phyloP scores from a whole-genome alignment of 1,140 invertebrate genomes.

The Mercenaria mercenaria region DNA sequence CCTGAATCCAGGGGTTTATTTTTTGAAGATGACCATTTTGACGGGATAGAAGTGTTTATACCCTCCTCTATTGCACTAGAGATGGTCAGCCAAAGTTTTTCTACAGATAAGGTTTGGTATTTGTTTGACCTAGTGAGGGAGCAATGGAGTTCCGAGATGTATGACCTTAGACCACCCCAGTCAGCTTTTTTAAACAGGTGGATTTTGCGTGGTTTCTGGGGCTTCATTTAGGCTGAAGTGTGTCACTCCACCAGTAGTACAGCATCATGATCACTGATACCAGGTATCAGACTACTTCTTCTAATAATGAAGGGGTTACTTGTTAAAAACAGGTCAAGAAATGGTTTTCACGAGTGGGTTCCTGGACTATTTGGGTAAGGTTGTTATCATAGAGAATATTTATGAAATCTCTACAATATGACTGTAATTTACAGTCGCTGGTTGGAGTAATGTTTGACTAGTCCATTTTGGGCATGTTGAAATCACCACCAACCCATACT shows the following conservation, averaged over 20 bases:
- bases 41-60: no score
- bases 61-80: not conserved
- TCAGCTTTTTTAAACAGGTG: conserved; percentile 15
- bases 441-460: no score
- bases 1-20: not conserved
- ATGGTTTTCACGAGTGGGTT: not conserved
- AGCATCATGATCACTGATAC: conserved; percentile 24
- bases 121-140: not conserved
- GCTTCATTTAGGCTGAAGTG: not conserved
- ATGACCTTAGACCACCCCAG: no score
- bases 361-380: no score
- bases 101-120: no score
- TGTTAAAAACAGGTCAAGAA: not conserved
- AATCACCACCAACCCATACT: conserved; percentile 6
- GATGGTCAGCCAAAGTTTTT: conserved; percentile 1
- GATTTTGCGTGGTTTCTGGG: conserved; percentile 4
- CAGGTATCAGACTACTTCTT: not conserved
- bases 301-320: conserved; percentile 9
- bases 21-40: no score
- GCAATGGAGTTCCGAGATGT: not conserved
- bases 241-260: not conserved
- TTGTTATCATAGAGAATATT: conserved; percentile 27
- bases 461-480: not conserved
- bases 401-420: not conserved
- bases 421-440: no score